phyloP scores from a whole-genome alignment of 2,888 invertebrate species.

The Drosophila tanythrix region DNA sequence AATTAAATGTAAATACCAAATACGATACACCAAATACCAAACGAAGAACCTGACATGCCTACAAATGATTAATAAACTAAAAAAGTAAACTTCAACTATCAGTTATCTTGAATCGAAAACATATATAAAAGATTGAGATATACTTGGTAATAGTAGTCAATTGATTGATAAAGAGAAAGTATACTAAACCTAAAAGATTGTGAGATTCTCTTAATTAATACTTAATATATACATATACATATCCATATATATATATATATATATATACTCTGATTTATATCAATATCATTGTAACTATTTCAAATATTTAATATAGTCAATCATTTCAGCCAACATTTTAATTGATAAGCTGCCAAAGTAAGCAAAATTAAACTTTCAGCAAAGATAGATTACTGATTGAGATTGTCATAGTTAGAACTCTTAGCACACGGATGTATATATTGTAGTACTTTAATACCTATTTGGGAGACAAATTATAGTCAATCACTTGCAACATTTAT shows the following conservation, averaged over 20 bases:
- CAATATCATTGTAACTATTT: not conserved
- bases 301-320: not conserved
- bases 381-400: not conserved
- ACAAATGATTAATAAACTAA: constrained; percentile 17
- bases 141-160: not conserved
- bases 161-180: not conserved
- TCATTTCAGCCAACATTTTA: too few species aligned
- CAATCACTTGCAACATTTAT: not conserved
- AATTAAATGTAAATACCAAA: constrained; percentile 27
- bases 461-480: not conserved
- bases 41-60: constrained; percentile 9
- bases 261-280: too few species aligned
- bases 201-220: not conserved
- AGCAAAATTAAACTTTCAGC: not conserved
- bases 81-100: constrained; percentile 1
- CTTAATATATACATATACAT: too few species aligned
- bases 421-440: not conserved
- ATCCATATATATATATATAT: not conserved
- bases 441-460: not conserved
- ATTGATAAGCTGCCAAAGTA: not conserved
- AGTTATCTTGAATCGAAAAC: not conserved
- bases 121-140: not conserved
- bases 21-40: constrained; percentile 11
- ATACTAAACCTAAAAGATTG: not conserved
- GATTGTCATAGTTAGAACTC: not conserved